Conservation (phyloP, 2,113 vertebrate species). For the Nesoenas mayeri region DNA sequence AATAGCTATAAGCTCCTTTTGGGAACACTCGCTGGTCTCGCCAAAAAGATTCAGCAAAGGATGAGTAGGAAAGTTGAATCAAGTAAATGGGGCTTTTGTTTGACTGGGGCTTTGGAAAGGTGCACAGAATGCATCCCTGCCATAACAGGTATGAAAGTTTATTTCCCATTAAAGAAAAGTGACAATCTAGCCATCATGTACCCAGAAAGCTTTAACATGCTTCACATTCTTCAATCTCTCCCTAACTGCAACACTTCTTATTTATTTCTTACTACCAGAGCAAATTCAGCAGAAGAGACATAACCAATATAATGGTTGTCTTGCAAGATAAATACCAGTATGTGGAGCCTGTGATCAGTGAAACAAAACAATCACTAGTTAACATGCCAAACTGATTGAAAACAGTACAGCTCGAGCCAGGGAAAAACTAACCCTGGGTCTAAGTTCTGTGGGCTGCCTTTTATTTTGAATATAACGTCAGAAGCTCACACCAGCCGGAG, state of each 20-base stretch:
- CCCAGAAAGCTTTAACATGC: neutral
- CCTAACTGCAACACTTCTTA: neutral
- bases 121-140: neutral
- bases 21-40: neutral
- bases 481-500: neutral
- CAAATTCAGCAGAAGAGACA: neutral
- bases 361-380: neutral
- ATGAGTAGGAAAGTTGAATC: neutral
- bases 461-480: neutral
- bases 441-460: neutral
- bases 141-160: neutral
- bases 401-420: neutral
- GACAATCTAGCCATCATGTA: neutral
- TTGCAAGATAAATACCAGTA: neutral
- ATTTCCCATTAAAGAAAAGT: neutral
- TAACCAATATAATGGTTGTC: neutral
- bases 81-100: neutral
- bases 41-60: neutral
- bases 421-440: neutral
- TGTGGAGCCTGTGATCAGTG: neutral
- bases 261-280: neutral
- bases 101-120: neutral
- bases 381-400: neutral
- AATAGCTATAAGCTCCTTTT: neutral
- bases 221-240: neutral